Conservation (phyloP, 2,797 vertebrate species). For the Neosilurus mollespiculum region DNA sequence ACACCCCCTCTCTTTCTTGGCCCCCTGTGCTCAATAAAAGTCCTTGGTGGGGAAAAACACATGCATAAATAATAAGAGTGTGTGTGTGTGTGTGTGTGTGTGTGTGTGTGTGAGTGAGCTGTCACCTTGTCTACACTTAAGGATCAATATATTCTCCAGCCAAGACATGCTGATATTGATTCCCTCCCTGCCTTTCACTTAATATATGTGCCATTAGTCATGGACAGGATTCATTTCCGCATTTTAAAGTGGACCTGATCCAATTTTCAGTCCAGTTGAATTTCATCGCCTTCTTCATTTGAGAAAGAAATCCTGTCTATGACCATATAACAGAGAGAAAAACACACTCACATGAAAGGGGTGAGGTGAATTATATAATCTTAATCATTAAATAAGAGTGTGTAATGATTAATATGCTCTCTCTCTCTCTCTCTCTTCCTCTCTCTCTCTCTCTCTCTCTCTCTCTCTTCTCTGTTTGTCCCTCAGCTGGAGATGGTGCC, state of each 20-base stretch:
- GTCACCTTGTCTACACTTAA: slow-evolving; percentile 8
- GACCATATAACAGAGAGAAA: not conserved
- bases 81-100: slow-evolving; percentile 23
- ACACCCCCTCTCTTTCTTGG: not conserved
- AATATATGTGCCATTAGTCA: slow-evolving; percentile 6
- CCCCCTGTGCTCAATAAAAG: not conserved
- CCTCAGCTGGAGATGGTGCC: slow-evolving; percentile 75
- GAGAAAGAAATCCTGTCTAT: not conserved
- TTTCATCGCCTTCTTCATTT: not conserved
- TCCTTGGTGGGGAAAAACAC: slow-evolving; percentile 22
- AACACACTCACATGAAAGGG: not conserved
- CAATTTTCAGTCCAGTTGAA: not conserved
- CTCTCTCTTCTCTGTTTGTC: not conserved
- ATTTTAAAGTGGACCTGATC: not conserved
- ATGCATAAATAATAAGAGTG: slow-evolving; percentile 44
- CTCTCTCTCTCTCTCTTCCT: not conserved
- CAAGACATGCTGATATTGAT: not conserved
- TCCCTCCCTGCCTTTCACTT: slow-evolving; percentile 19
- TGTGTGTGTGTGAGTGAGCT: not conserved
- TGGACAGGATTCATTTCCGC: not conserved
- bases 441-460: not conserved
- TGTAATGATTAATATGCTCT: not conserved
- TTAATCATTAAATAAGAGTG: not conserved
- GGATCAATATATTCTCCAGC: not conserved
- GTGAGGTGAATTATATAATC: too few relatives aligned